Conservation (phyloP, 2,113 vertebrate genomes). For the Cheilinus undulatus region DNA sequence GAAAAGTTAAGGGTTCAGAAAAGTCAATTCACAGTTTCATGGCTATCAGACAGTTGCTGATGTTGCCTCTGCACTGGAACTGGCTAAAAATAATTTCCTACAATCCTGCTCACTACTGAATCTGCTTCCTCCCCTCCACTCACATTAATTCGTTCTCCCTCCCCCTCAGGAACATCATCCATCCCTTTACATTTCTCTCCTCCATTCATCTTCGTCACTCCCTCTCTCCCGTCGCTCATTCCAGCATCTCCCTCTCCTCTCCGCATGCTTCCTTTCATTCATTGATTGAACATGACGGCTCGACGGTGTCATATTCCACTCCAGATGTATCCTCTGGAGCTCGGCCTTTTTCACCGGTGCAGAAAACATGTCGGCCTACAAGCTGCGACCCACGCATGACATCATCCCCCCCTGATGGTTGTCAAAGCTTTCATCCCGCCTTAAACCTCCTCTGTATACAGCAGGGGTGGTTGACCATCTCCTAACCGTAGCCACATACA, state of each 20-base stretch:
- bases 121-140: slow-evolving; percentile 39
- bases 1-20: too few relatives aligned
- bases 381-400: slow-evolving; percentile 71
- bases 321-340: slow-evolving; percentile 79
- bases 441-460: slow-evolving; percentile 27
- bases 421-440: slow-evolving; percentile 72
- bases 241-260: slow-evolving; percentile 23
- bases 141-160: slow-evolving; percentile 20
- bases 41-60: not conserved
- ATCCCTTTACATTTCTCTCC: slow-evolving; percentile 22
- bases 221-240: not conserved
- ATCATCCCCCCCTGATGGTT: slow-evolving; percentile 71
- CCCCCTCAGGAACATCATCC: slow-evolving; percentile 30
- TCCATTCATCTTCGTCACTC: slow-evolving; percentile 46
- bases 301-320: slow-evolving; percentile 59
- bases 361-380: slow-evolving; percentile 53
- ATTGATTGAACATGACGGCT: slow-evolving; percentile 46
- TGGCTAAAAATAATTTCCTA: not conserved
- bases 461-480: slow-evolving; percentile 37
- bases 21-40: not conserved
- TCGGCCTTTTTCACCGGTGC: slow-evolving; percentile 39
- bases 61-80: not conserved
- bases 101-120: not conserved
- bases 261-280: slow-evolving; percentile 48
- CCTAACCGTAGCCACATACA: slow-evolving; percentile 32